These are phyloP conservation scores for Dryocosmus kuriphilus DNA, from an alignment of 2,888 invertebrate species.

Conservation along the genomic window DNA sequence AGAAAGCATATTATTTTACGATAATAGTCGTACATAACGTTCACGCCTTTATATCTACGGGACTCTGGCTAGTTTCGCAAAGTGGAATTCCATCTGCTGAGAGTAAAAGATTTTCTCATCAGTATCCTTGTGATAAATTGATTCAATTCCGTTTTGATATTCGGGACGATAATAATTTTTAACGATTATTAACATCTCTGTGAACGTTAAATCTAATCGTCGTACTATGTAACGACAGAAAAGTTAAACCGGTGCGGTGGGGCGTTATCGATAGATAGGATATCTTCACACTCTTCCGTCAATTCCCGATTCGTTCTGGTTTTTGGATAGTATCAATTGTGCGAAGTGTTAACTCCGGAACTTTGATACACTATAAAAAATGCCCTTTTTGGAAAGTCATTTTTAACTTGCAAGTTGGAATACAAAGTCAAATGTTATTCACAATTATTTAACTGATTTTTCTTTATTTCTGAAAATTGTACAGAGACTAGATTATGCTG, in stretches of 20 bases:
- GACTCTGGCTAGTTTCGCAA: neutral
- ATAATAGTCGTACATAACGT: neutral
- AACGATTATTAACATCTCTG: neutral
- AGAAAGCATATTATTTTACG: constrained; percentile 29
- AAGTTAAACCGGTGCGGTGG: constrained; percentile 52
- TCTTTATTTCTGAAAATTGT: neutral
- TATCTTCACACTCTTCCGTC: constrained; percentile 53
- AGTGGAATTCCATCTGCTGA: neutral
- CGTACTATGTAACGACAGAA: neutral
- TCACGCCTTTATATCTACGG: neutral
- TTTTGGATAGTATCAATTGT: neutral
- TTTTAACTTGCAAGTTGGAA: neutral
- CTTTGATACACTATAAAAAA: neutral
- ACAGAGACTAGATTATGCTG: no score
- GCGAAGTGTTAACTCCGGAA: neutral
- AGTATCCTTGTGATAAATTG: neutral
- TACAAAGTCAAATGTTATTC: neutral
- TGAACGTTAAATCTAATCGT: neutral
- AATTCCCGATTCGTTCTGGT: neutral
- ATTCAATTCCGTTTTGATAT: neutral
- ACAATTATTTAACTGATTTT: neutral
- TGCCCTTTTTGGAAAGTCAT: neutral
- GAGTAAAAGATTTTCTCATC: neutral
- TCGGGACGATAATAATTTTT: neutral
- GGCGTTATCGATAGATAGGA: constrained; percentile 64